A percentile compares a stretch with the other conserved stretches of the same genome.
Evolutionary conservation across 2,888 invertebrate species (phyloP).

Genomic region (Proisotoma minuta): DNA sequence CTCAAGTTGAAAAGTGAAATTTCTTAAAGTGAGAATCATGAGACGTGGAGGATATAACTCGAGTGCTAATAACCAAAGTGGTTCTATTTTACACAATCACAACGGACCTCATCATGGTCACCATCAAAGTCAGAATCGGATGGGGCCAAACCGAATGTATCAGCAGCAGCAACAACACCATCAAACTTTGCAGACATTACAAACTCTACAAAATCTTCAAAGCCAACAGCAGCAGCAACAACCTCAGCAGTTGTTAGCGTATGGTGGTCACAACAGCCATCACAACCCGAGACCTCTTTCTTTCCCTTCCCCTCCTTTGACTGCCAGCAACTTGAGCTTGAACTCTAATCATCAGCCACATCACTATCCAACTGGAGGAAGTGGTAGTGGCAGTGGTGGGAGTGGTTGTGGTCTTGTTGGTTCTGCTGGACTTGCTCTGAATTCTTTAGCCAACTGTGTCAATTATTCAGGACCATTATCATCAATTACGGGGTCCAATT

Average conservation of each 20-base stretch:
- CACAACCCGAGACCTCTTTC: conserved; percentile 9
- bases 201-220: conserved; percentile 1
- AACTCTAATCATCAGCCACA: conserved; percentile 6
- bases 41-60: conserved; percentile 23
- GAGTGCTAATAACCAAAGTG: conserved; percentile 3
- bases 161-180: conserved; percentile 16
- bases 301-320: conserved; percentile 2
- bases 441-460: no score
- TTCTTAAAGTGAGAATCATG: conserved; percentile 14
- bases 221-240: conserved; percentile 12
- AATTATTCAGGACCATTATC: neutral
- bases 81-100: conserved; percentile 10
- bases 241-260: conserved; percentile 8
- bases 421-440: neutral
- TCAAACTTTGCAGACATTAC: conserved; percentile 10
- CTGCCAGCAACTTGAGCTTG: neutral
- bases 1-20: no score
- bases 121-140: neutral
- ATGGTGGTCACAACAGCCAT: conserved; percentile 8
- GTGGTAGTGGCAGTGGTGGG: neutral
- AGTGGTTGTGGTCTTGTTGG: neutral
- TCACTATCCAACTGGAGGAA: conserved; percentile 7
- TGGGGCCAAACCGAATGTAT: conserved; percentile 7
- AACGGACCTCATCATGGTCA: conserved; percentile 15
- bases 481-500: neutral